Base-by-base conservation (phyloP, 1,140 invertebrate species). In the Plectrocnemia conspersa region DNA sequence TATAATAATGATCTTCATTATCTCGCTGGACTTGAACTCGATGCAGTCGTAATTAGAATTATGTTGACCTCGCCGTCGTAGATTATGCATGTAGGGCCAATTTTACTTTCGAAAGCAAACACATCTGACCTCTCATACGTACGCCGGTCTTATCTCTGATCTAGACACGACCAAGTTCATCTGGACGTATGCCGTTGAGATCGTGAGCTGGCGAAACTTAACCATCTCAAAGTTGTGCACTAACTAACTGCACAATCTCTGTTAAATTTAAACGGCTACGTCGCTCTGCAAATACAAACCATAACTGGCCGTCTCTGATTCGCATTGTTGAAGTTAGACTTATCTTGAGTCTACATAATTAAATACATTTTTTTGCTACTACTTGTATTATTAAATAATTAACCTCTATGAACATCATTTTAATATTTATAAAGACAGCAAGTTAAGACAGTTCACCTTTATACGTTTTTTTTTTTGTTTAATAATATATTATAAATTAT, bases 231-330 rank as follows among this genome's bases (percentile, higher is more conserved):
- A 38, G 5, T 13, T 29, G 18, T 13, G 5, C 6, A 38, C 35
- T 9, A 38, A 38, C 35, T 38, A 38, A 38, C 35, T 38, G 35
- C 35, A 38, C 35, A 38, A 38, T 38, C 35, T 16, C 35, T 38
- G 35, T 38, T 38, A 13, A 15, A n/a, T n/a, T n/a, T n/a, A n/a
- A n/a, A n/a, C n/a, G 7, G 6, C 6, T 38, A 16, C 15, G 35
- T 6, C 35, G 18, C 18, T 38, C 10, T 38, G 5, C 35, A 9
- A 29, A n/a, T n/a, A n/a, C 27, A 16, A 16, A 7, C 7, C 15
- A 38, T 38, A 5, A 38, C 35, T 38, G 35, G 15, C 11, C 35
- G 13, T 38, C 35, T 38, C 35, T 15, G 18, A 15, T 16, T 38
- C 5, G 10, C 11, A 9, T 38, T 38, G 5, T 38, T 7, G 10